Conservation (phyloP, 2,113 vertebrate genomes). For the Columba livia region DNA sequence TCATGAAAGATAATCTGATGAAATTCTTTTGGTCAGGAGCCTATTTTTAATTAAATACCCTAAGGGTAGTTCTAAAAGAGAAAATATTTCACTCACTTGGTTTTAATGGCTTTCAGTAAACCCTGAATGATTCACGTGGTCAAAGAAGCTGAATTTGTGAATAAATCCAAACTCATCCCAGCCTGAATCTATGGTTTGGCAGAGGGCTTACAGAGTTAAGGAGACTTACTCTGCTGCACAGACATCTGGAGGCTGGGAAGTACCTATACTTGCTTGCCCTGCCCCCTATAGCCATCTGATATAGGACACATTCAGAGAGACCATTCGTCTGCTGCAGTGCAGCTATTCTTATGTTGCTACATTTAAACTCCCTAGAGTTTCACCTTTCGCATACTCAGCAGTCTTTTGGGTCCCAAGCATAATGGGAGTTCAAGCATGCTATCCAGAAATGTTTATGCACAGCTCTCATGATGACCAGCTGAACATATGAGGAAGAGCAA, state of each 20-base stretch:
- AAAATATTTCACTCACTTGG: not conserved
- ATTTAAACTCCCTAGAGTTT: not conserved
- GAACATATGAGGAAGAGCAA: not conserved
- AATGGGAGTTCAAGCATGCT: not conserved
- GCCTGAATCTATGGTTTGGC: not conserved
- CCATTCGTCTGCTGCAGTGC: not conserved
- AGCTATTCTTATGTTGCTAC: not conserved
- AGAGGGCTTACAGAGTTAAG: not conserved
- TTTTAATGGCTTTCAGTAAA: constrained; percentile 2
- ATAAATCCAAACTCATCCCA: not conserved
- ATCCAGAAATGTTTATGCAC: not conserved
- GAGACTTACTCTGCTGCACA: not conserved
- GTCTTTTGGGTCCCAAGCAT: not conserved
- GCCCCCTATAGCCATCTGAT: not conserved
- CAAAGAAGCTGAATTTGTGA: not conserved
- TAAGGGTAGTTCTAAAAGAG: not conserved
- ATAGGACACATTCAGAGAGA: not conserved
- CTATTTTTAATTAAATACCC: constrained; percentile 38
- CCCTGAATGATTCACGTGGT: not conserved
- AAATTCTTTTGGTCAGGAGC: constrained; percentile 14
- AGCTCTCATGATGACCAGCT: not conserved
- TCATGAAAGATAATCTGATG: constrained; percentile 28
- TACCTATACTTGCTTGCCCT: not conserved
- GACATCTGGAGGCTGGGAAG: not conserved
- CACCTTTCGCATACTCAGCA: not conserved